Evolutionary conservation across 2,113 vertebrate genomes (phyloP), one percentile per base, ranked within the genome.

Genomic region (Talpa occidentalis): DNA sequence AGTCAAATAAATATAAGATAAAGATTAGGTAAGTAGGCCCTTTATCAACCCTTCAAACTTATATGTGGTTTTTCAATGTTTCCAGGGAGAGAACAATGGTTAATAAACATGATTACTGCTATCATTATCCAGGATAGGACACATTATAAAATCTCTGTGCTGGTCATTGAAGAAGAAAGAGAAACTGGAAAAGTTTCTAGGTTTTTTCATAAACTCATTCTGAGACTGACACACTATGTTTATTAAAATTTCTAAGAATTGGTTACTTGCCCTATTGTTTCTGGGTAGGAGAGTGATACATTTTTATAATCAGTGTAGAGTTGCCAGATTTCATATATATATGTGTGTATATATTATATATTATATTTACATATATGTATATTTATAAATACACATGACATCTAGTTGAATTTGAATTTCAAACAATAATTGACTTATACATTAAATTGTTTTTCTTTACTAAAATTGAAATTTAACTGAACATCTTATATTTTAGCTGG

Each of bases 391-490:
- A 56, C 54, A 56, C 21, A 56, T 7, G n/a, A 52, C 2, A 84
- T 54, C 32, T 17, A 52, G 35, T 12, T 91, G 9, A 74, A 95
- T 77, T 32, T 78, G 47, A 91, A 74, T 62, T 89, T 92, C n/a
- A 80, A 88, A 47, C 3, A 81, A 5, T 2, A 40, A 59, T 22
- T 73, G 5, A 76, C 35, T 16, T 78, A 49, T 21, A 59, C 22
- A 76, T 37, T 90, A 77, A n/a, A 24, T 40, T n/a, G 10, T 79
- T 2, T 42, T 86, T 21, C 17, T 35, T 54, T 64, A 73, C 30
- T 79, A 47, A 77, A 72, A 79, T 84, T 79, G 54, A 84, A 37
- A 78, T 91, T 93, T 72, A 82, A 49, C 11, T 76, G 16, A 62
- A 2, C 28, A 26, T 76, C 4, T 14, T 92, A 0, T 72, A 44